Base-by-base conservation (phyloP, 2,797 vertebrate genomes). In the Gadopsis bispinosus region DNA sequence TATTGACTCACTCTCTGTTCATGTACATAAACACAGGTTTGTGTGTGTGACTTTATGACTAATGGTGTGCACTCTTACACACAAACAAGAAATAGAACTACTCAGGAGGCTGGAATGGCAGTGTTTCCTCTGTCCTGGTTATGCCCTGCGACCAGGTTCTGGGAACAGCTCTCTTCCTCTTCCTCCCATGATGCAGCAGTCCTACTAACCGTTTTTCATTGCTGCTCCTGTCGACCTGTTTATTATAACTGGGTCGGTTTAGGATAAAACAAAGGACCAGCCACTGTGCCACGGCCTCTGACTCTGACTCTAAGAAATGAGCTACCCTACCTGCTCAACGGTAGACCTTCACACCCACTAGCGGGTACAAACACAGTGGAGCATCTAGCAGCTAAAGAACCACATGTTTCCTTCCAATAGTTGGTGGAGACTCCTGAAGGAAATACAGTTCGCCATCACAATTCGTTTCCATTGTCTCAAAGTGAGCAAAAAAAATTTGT, bases 51-150 rank as follows among this genome's bases (percentile, higher is more conserved):
- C 47, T 20, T 48, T 20, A 48, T 48, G 26, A 33, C 45, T 22
- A 33, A 50, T 51, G 35, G 14, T 20, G 4, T 59, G 55, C 45
- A 26, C 47, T 58, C 54, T 37, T 26, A 29, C 45, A 71, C 51
- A 75, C 13, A 60, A 41, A 47, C 29, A 35, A 61, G 60, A 54
- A 45, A 73, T 55, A 33, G 41, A 60, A 75, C 48, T 10, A 20
- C 67, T 72, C 69, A 14, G 60, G 39, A 73, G 69, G 12, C 13
- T 54, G 31, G 65, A 76, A 69, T 64, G 35, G 75, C 73, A 56
- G 62, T 0, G 79, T 79, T 91, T 89, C 91, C 88, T 90, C 69
- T 88, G 85, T 80, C 85, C 87, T 81, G 60, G 64, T 70, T 70
- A 17, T 85, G 83, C 51, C 66, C 80, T 33, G 19, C 68, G 61